These are phyloP conservation scores for Lophochroa leadbeateri DNA, from an alignment of 2,113 vertebrate genomes.

Conservation along the genomic window DNA sequence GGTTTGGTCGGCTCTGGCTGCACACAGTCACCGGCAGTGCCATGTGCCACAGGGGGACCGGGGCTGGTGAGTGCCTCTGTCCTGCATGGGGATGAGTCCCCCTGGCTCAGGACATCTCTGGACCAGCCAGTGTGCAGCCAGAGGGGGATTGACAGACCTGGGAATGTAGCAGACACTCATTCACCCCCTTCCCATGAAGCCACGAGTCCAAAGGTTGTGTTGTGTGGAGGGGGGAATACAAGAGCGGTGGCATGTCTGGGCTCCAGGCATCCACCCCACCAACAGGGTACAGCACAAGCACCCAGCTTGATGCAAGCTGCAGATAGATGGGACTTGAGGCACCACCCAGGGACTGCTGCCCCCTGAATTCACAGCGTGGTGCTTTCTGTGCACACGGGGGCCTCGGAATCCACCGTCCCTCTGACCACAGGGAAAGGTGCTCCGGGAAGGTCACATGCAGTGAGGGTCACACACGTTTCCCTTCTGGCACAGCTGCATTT, in stretches of 20 bases:
- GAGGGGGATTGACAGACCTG: not conserved
- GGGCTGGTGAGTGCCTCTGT: not conserved
- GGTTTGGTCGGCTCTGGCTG: not conserved
- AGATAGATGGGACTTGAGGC: not conserved
- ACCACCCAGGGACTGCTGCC: not conserved
- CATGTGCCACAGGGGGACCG: accelerated
- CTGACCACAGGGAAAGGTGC: accelerated
- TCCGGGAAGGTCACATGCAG: not conserved
- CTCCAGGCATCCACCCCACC: not conserved
- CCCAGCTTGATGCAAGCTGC: not conserved
- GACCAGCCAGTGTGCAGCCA: not conserved
- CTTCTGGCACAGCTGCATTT: not conserved
- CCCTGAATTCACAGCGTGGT: accelerated
- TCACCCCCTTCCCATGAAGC: not conserved
- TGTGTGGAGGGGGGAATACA: not conserved
- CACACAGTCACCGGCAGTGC: not conserved
- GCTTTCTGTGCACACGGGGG: not conserved
- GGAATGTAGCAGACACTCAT: not conserved
- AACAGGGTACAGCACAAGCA: not conserved
- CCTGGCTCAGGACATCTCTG: not conserved
- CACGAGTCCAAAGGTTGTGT: not conserved
- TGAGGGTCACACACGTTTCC: not conserved
- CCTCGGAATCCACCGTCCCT: not conserved
- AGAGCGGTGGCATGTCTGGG: not conserved
- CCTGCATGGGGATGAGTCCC: accelerated